Percentiles rank a stretch among this genome's conserved stretches.
Conservation (phyloP, 2,888 invertebrate species). For the Apocheima hispidaria region DNA sequence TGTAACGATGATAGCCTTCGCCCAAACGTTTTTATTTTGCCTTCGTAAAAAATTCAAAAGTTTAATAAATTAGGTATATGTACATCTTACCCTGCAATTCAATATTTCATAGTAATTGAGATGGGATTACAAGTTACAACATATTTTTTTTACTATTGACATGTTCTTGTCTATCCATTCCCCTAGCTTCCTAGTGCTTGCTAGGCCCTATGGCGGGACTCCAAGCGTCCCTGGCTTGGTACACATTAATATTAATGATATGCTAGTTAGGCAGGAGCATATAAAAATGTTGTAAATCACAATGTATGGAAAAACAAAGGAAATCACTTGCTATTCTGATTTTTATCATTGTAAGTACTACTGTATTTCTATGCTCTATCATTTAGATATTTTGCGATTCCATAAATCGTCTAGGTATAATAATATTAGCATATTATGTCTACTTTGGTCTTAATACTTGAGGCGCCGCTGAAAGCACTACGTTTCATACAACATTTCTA, state of each 20-base stretch:
- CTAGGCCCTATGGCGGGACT: neutral
- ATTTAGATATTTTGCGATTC: slow-evolving; percentile 2
- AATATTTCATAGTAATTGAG: too few species aligned
- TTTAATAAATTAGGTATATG: too few species aligned
- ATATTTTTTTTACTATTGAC: too few species aligned
- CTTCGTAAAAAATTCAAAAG: too few species aligned
- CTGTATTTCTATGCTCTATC: slow-evolving; percentile 7
- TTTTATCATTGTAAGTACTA: slow-evolving; percentile 19
- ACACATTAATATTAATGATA: slow-evolving; percentile 66
- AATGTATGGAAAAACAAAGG: slow-evolving; percentile 31
- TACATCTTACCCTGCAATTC: too few species aligned
- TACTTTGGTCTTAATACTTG: neutral
- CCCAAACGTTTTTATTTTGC: too few species aligned
- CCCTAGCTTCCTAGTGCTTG: too few species aligned
- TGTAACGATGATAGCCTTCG: too few species aligned
- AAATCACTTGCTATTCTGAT: slow-evolving; percentile 27
- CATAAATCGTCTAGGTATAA: neutral
- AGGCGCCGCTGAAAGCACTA: too few species aligned
- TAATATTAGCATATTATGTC: neutral
- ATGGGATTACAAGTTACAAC: too few species aligned
- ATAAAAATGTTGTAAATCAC: slow-evolving; percentile 32
- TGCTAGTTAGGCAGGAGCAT: slow-evolving; percentile 47
- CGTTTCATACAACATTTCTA: too few species aligned
- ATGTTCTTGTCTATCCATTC: neutral
- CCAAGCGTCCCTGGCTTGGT: slow-evolving; percentile 62